Evolutionary conservation across 1,140 invertebrate genomes (phyloP).

Genomic region (Artemia franciscana): DNA sequence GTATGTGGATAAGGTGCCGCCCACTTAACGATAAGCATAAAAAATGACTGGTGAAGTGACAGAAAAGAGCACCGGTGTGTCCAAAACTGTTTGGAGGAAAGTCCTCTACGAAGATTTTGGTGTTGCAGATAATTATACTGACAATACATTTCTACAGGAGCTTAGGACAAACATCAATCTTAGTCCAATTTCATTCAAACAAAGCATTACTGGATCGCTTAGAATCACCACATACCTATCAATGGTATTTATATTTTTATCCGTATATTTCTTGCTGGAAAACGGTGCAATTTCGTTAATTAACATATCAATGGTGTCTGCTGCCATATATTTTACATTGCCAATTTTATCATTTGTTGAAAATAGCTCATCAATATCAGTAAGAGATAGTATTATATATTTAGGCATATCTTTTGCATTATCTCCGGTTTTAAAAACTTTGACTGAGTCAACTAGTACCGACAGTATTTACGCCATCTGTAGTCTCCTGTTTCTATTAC

Average conservation of each 20-base stretch:
- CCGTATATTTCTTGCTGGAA: conserved; percentile 10
- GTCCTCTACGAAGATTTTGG: conserved; percentile 65
- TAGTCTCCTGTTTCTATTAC: conserved; percentile 58
- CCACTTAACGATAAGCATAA: too few relatives aligned
- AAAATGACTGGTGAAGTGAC: too few relatives aligned
- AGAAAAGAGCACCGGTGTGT: too few relatives aligned
- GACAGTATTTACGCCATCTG: conserved; percentile 87
- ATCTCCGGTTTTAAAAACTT: conserved; percentile 72
- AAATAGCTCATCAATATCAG: conserved; percentile 9
- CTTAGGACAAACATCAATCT: conserved; percentile 58
- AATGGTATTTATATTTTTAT: conserved; percentile 12
- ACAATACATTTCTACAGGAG: conserved; percentile 57
- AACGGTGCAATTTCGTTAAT: conserved; percentile 7
- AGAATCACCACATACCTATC: not conserved
- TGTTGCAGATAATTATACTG: conserved; percentile 77
- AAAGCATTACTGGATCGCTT: conserved; percentile 40
- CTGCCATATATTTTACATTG: not conserved
- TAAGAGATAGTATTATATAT: conserved; percentile 30
- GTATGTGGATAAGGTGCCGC: too few relatives aligned
- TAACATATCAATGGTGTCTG: not conserved
- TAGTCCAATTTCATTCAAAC: conserved; percentile 34
- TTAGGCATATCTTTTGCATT: conserved; percentile 57
- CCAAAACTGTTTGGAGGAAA: too few relatives aligned
- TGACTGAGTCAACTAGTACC: conserved; percentile 85
- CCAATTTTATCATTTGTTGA: conserved; percentile 16